These are phyloP conservation scores for Agrotis segetum DNA, from an alignment of 2,888 invertebrate species.

Conservation along the genomic window DNA sequence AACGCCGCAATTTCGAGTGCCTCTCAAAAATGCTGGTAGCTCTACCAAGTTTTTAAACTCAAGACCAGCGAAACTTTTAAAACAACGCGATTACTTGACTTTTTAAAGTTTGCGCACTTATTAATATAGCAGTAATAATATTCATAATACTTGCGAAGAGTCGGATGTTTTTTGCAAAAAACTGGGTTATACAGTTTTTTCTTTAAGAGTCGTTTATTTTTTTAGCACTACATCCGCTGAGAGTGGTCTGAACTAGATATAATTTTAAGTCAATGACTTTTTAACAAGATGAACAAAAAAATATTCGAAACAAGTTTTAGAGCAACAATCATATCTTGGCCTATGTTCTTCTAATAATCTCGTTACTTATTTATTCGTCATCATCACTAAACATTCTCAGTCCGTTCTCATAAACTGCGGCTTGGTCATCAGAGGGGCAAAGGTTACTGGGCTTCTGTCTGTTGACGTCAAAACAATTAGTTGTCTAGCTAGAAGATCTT, in stretches of 20 bases:
- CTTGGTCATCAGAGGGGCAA: constrained; percentile 24
- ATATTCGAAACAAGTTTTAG: constrained; percentile 25
- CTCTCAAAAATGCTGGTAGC: constrained; percentile 43
- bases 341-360: neutral
- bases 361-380: neutral
- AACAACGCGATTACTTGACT: constrained; percentile 39
- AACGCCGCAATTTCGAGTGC: constrained; percentile 45
- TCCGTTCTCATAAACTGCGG: constrained; percentile 16
- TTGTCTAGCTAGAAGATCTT: neutral
- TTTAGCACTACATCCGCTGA: constrained; percentile 37
- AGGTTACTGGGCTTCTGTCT: constrained; percentile 40
- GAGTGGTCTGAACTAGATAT: constrained; percentile 39
- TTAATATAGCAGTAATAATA: constrained; percentile 32
- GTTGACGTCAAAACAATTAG: constrained; percentile 39
- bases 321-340: constrained; percentile 1
- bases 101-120: constrained; percentile 19
- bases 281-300: constrained; percentile 38
- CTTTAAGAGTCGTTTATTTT: constrained; percentile 14
- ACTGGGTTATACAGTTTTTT: constrained; percentile 35
- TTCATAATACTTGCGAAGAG: constrained; percentile 15
- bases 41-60: constrained; percentile 34
- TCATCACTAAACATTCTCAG: neutral
- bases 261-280: constrained; percentile 34
- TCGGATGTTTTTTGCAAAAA: constrained; percentile 28
- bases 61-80: constrained; percentile 38